These are phyloP conservation scores for Syritta pipiens DNA, from an alignment of 2,888 invertebrate genomes.

Conservation along the genomic window DNA sequence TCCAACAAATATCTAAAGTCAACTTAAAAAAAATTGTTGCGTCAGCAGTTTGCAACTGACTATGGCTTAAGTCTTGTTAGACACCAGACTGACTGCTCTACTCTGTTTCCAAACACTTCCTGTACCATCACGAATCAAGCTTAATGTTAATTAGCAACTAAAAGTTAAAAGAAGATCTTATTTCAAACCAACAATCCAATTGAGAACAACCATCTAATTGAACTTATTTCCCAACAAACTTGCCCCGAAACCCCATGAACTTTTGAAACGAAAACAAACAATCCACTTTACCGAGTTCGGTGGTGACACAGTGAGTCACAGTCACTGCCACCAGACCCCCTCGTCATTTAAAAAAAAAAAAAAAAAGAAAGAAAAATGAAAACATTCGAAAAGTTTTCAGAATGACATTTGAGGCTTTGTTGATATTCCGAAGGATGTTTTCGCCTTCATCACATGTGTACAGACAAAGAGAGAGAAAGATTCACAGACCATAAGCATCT, in stretches of 20 bases:
- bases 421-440: constrained; percentile 26
- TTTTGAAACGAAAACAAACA: constrained; percentile 26
- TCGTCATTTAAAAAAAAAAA: not conserved
- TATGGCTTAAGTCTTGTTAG: too few species aligned
- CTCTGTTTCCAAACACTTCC: too few species aligned
- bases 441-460: constrained; percentile 1
- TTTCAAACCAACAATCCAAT: constrained; percentile 27
- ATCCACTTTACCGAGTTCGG: constrained; percentile 4
- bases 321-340: not conserved
- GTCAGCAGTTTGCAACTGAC: too few species aligned
- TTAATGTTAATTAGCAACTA: constrained; percentile 23
- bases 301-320: not conserved
- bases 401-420: constrained; percentile 33
- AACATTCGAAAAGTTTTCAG: constrained; percentile 23
- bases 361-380: not conserved
- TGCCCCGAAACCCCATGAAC: not conserved
- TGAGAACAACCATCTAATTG: constrained; percentile 4
- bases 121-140: too few species aligned
- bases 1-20: too few species aligned
- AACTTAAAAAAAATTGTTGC: too few species aligned
- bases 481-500: not conserved
- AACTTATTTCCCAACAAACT: not conserved
- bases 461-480: not conserved
- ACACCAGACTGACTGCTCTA: too few species aligned
- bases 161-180: constrained; percentile 7